Percentiles rank a stretch among this genome's conserved stretches.
These are phyloP conservation scores for Ichneumoninae sp. DNA, from an alignment of 2,888 invertebrate genomes.

Conservation along the genomic window DNA sequence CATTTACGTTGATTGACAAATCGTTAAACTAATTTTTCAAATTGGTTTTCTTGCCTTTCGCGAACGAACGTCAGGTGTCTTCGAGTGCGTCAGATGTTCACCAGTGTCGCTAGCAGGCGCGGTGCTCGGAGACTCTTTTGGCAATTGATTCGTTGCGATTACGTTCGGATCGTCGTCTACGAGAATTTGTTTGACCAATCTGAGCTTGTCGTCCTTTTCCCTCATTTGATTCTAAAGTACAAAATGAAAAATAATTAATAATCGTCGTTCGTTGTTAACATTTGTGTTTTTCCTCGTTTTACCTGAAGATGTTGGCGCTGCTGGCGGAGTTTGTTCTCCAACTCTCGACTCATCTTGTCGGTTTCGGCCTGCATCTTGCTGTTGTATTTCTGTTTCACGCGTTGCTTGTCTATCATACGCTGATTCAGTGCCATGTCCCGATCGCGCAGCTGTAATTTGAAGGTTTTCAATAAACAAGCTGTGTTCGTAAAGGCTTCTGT, in stretches of 20 bases:
- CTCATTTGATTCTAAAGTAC: constrained; percentile 85
- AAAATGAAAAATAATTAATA: constrained; percentile 11
- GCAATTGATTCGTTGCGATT: constrained; percentile 67
- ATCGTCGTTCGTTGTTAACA: background rate
- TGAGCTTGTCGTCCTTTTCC: constrained; percentile 87
- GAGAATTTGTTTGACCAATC: constrained; percentile 87
- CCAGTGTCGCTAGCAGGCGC: constrained; percentile 61
- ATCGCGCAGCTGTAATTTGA: constrained; percentile 83
- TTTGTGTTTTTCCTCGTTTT: constrained; percentile 55
- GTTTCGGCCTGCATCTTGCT: constrained; percentile 89
- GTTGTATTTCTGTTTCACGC: constrained; percentile 84
- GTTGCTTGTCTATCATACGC: constrained; percentile 85
- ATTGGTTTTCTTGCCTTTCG: constrained; percentile 51
- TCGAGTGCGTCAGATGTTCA: constrained; percentile 57
- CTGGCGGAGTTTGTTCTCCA: constrained; percentile 87
- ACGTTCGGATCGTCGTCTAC: constrained; percentile 83
- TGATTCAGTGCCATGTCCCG: constrained; percentile 85
- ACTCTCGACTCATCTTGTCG: constrained; percentile 90
- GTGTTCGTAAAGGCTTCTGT: background rate
- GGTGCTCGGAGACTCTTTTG: constrained; percentile 54
- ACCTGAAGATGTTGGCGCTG: constrained; percentile 87
- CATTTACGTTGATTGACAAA: background rate
- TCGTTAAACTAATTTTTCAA: background rate
- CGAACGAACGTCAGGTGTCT: constrained; percentile 71
- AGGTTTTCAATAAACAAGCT: constrained; percentile 29